Conservation (phyloP, 1,140 invertebrate species). For the Aphelinus atriplicis region DNA sequence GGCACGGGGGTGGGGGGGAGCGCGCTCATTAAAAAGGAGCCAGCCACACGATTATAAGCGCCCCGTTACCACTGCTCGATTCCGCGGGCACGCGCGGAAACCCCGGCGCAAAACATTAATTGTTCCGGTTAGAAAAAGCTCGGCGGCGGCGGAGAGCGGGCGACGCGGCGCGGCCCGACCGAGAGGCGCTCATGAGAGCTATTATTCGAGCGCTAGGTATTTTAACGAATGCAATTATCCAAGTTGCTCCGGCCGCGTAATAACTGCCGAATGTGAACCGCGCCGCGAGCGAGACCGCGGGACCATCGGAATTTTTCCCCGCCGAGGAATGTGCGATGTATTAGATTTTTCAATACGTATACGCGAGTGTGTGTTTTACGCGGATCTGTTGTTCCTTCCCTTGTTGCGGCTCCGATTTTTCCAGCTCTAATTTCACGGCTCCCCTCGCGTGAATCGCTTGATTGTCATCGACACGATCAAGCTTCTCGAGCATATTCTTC, state of each 20-base stretch:
- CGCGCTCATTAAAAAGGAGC: conserved; percentile 28
- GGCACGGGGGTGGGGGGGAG: too few species aligned
- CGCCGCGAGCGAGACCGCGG: neutral
- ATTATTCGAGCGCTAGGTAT: conserved; percentile 4
- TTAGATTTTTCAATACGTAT: neutral
- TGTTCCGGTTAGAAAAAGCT: neutral
- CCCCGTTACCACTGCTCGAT: neutral
- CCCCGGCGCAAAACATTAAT: conserved; percentile 26
- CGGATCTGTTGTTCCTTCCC: too few species aligned
- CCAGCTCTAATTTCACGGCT: too few species aligned
- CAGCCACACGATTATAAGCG: neutral
- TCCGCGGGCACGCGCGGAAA: conserved; percentile 5
- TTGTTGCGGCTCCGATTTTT: too few species aligned
- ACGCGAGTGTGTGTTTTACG: too few species aligned
- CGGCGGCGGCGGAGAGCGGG: too few species aligned
- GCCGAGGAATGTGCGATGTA: neutral
- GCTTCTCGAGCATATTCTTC: too few species aligned
- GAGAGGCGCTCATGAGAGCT: neutral
- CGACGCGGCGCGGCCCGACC: too few species aligned
- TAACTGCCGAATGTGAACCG: too few species aligned
- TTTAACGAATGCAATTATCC: conserved; percentile 37
- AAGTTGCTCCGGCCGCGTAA: neutral
- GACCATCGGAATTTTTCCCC: neutral
- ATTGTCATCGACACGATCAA: too few species aligned
- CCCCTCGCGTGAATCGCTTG: too few species aligned